Evolutionary conservation across 2,888 invertebrate species (phyloP).

Genomic region (Mesorhabditis belari): DNA sequence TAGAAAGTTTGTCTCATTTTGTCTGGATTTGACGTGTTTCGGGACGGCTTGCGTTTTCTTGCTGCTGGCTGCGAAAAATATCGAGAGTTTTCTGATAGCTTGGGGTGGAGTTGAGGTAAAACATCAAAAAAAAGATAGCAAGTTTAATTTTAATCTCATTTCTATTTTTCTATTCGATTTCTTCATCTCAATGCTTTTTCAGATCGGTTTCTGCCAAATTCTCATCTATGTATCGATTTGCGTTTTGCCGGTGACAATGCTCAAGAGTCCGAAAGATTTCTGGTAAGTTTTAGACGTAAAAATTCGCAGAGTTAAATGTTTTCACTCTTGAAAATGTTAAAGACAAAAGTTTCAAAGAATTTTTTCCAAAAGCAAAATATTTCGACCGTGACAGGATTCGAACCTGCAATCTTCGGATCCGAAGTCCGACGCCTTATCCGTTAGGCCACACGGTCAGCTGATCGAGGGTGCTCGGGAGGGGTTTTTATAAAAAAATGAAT

Average conservation of each 20-base stretch:
- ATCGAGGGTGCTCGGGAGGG: no score
- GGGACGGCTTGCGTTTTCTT: slow-evolving; percentile 49
- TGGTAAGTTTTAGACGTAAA: slow-evolving; percentile 23
- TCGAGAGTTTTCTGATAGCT: slow-evolving; percentile 17
- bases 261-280: slow-evolving; percentile 48
- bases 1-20: slow-evolving; percentile 35
- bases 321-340: no score
- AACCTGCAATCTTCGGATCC: no score
- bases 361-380: no score
- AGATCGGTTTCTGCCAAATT: slow-evolving; percentile 39
- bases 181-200: no score
- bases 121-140: neutral
- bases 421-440: no score
- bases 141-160: neutral
- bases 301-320: neutral
- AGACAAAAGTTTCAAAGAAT: no score
- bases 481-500: no score
- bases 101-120: neutral
- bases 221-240: slow-evolving; percentile 37
- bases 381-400: no score
- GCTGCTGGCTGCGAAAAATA: slow-evolving; percentile 42
- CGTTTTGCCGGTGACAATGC: slow-evolving; percentile 46
- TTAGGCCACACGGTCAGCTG: no score
- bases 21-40: slow-evolving; percentile 43
- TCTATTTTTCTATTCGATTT: no score